Percentiles rank a stretch among this genome's conserved stretches.
phyloP scores from a whole-genome alignment of 2,113 vertebrate genomes.

The Cyrtonyx montezumae region DNA sequence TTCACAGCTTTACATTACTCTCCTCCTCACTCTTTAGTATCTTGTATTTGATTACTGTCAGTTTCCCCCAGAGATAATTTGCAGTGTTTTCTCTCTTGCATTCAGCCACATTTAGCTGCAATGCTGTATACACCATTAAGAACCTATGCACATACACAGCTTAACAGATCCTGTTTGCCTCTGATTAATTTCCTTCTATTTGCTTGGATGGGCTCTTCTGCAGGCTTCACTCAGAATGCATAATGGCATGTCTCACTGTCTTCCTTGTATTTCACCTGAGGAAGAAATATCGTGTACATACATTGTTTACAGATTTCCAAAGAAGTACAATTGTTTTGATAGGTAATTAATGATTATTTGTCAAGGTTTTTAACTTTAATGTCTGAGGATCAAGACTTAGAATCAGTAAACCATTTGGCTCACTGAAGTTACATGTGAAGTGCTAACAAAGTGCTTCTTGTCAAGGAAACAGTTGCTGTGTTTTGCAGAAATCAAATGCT shows the following conservation, averaged over 20 bases:
- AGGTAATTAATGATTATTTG: background rate
- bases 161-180: background rate
- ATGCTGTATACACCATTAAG: background rate
- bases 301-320: background rate
- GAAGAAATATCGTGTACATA: background rate
- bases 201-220: background rate
- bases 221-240: background rate
- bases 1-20: background rate
- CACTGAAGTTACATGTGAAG: background rate
- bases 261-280: background rate
- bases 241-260: background rate
- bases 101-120: background rate
- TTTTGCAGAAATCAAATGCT: constrained; percentile 1
- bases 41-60: background rate
- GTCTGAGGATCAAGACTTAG: background rate
- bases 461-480: background rate
- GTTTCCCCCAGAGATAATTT: background rate
- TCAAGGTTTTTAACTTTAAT: background rate
- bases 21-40: background rate
- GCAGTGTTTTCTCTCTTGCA: background rate
- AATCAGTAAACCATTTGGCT: background rate
- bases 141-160: background rate
- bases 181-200: background rate
- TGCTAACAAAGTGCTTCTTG: background rate
- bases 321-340: background rate